Percentiles rank a stretch among this genome's conserved stretches.
Evolutionary conservation across 1,140 invertebrate genomes (phyloP).

Genomic region (Aplysia californica): DNA sequence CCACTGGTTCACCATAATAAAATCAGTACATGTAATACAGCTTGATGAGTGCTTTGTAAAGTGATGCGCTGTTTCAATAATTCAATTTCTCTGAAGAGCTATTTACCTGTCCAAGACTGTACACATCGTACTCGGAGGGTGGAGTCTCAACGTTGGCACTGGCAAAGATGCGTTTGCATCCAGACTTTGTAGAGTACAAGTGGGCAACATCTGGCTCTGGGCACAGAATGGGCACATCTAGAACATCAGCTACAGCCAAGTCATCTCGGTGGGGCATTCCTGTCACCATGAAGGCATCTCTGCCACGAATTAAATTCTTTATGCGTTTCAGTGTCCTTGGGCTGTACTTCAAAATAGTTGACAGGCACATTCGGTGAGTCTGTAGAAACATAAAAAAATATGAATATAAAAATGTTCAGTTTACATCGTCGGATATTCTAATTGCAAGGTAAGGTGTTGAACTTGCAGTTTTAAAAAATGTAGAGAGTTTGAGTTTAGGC

Average conservation of each 20-base stretch:
- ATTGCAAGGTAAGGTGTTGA: too few species aligned
- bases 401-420: background rate
- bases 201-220: slow-evolving; percentile 66
- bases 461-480: too few species aligned
- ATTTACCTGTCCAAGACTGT: slow-evolving; percentile 65
- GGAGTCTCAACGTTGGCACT: slow-evolving; percentile 62
- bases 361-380: slow-evolving; percentile 67
- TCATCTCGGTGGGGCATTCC: slow-evolving; percentile 65
- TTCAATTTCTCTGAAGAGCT: too few species aligned
- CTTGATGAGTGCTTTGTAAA: too few species aligned
- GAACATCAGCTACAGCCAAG: slow-evolving; percentile 59
- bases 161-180: slow-evolving; percentile 66
- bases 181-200: slow-evolving; percentile 67
- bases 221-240: slow-evolving; percentile 63
- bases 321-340: slow-evolving; percentile 61
- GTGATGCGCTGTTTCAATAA: too few species aligned
- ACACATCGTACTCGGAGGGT: slow-evolving; percentile 66
- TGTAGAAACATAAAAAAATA: slow-evolving; percentile 37
- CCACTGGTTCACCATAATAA: too few species aligned
- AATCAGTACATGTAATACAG: too few species aligned
- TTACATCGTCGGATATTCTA: background rate
- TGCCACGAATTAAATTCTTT: slow-evolving; percentile 61
- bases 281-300: slow-evolving; percentile 66
- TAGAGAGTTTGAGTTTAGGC: too few species aligned
- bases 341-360: slow-evolving; percentile 66